Evolutionary conservation across 2,797 vertebrate species (phyloP), one percentile per base, ranked within the genome.

Genomic region (Spondyliosoma cantharus): DNA sequence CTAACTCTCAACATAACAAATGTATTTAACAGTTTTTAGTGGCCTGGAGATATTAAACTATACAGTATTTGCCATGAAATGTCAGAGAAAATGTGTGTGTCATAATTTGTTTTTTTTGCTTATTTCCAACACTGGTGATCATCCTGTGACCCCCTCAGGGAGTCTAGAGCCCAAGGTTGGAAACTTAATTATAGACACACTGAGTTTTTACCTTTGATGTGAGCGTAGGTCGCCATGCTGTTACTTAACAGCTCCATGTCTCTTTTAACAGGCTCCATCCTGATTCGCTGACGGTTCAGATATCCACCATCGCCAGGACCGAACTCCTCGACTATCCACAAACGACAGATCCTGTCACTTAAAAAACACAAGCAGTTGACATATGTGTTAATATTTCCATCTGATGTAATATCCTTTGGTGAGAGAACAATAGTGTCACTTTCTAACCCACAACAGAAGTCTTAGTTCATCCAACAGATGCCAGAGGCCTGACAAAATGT

Each of bases 231-330:
- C 0, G 95, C 95, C 94, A 95, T 95, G 91, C 94, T 94, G 93
- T 93, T 95, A 49, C 94, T 95, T 70, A 95, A 91, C 85, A 95
- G 91, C 92, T 95, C 95, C 95, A 95, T 93, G 90, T 95, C 94
- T 85, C 78, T 90, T 37, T 70, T 90, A 45, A 94, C 67, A 1
- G 93, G 93, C 74, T 95, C 95, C 94, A 95, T 95, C 57, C 43
- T 85, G 71, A 11, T 73, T 73, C 59, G 63, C 43, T 43, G 37
- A 5, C 13, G 49, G 4, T 46, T 85, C 66, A 87, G 4, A 76
- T 42, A 12, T 29, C 25, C 24, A 84, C 48, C 86, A 86, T 90
- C 66, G 78, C 79, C 70, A 24, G 57, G 48, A 25, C 25, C 7
- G 5, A 54, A 32, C 54, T 62, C 57, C 80, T n/a, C 45, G 25